Conservation (phyloP, 2,113 vertebrate species). For the Silurus asotus region DNA sequence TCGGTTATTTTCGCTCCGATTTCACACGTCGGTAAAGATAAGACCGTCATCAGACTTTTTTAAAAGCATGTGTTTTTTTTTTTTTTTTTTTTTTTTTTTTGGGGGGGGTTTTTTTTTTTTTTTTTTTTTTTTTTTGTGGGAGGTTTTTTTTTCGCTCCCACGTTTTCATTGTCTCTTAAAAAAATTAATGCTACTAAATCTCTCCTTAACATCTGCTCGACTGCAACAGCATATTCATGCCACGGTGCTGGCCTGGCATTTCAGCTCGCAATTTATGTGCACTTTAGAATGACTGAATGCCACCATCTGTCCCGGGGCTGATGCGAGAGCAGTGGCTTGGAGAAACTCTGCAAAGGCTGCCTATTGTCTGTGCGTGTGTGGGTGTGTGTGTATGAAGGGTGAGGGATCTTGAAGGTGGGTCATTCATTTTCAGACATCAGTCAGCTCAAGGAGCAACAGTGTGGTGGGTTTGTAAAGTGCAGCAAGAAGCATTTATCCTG, state of each 20-base stretch:
- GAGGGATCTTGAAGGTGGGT: slow-evolving; percentile 27
- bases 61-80: slow-evolving; percentile 11
- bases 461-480: not conserved
- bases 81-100: too few species aligned
- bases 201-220: slow-evolving; percentile 6
- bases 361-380: slow-evolving; percentile 2
- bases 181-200: slow-evolving; percentile 20
- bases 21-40: slow-evolving; percentile 29
- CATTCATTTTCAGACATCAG: slow-evolving; percentile 37
- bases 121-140: not conserved
- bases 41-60: not conserved
- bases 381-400: not conserved
- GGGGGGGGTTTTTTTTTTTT: too few species aligned
- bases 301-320: slow-evolving; percentile 40
- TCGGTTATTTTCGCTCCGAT: slow-evolving; percentile 32
- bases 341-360: not conserved
- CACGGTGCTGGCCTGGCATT: slow-evolving; percentile 15
- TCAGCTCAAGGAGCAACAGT: slow-evolving; percentile 5
- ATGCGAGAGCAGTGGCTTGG: not conserved
- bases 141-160: not conserved
- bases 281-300: slow-evolving; percentile 36
- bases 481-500: not conserved
- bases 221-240: slow-evolving; percentile 10
- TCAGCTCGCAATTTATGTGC: slow-evolving; percentile 28
- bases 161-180: slow-evolving; percentile 28